Base-by-base conservation (phyloP, 2,888 invertebrate species). In the Cartodere bifasciata region DNA sequence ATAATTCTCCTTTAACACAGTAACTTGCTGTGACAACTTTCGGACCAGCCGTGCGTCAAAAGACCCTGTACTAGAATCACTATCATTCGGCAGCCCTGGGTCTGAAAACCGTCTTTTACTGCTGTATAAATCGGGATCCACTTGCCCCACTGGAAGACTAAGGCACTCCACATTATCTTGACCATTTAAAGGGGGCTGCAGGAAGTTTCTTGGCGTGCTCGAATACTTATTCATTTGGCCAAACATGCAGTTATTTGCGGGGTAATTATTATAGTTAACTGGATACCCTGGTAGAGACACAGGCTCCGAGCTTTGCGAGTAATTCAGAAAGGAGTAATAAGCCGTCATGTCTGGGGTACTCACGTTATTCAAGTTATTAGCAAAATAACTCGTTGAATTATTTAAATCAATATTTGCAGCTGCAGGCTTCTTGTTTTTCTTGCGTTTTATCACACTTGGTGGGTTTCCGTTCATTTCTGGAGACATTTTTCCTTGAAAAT, bases 1-100 rank as follows among this genome's bases (percentile, higher is more conserved):
- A 58, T 84, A 83, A 34, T 71, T 68, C 44, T 78, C 72, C 52
- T 79, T 80, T 44, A 84, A 53, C 31, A 72, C 56, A 47, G 70
- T 64, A 42, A 84, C 78, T 63, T 84, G 83, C 47, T 81, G 80
- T 39, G 80, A 67, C 16, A 84, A 62, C 35, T 75, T 72, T 28
- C 70, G 60, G 24, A 77, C 56, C 26, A 76, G 54, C 40, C 70
- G 63, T 40, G 67, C 71, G 26, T 72, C 74, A 40, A 67, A 64
- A 7, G 64, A 65, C 29, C 70, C 73, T 0, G 70, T 67, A 34
- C 55, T 52, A 3, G 53, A 53, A 13, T 61, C 68, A 2, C 63
- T 58, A 2, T 64, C 64, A 32, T 49, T 60, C 36, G 41, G 64
- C 46, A 77, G 56, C 38, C 78, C 77, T 3, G 78, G 78, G 52